Base-by-base conservation (phyloP, 2,113 vertebrate genomes). In the Desmodus rotundus region DNA sequence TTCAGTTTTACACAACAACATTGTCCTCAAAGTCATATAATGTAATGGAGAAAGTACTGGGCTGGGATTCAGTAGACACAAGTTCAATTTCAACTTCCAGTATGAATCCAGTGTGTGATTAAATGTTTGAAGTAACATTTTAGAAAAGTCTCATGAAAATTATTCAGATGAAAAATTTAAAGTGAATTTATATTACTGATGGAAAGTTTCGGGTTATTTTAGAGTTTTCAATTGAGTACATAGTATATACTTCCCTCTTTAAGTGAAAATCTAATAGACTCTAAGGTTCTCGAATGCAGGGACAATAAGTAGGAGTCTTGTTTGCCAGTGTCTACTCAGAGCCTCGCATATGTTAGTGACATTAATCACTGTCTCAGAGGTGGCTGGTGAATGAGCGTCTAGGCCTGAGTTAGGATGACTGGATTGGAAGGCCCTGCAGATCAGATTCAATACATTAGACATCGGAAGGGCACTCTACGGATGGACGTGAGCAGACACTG, bases 221-320 rank as follows among this genome's bases (percentile, higher is more conserved):
- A 82, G 50, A 89, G 10, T 92, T 92, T 96, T 87, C 89, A 56
- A 50, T 77, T 38, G 88, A 93, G 50, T 61, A 63, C 1, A 58
- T 16, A 38, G 16, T 54, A 52, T 38, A 13, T 67, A 78, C 31
- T 74, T 86, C 54, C 41, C 4, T 82, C 9, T 84, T 91, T 47
- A 93, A 87, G 72, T 56, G 36, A 67, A 38, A 17, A 47, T n/a
- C 80, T 72, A 41, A 12, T 61, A 36, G 36, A 67, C 26, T 61
- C 80, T n/a, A 82, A 81, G 17, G 24, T 68, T 24, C 63, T 72
- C 11, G n/a, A 61, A 78, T 52, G 45, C 43, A 63, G 68, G 54
- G n/a, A 77, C 38, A 78, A n/a, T 22, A 56, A 45, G 76, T 33
- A 41, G 38, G 76, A 67, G 61, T 72, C 67, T 88, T 61, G 16